Base-by-base conservation (phyloP, 2,113 vertebrate genomes). In the Dermatemys mawii region DNA sequence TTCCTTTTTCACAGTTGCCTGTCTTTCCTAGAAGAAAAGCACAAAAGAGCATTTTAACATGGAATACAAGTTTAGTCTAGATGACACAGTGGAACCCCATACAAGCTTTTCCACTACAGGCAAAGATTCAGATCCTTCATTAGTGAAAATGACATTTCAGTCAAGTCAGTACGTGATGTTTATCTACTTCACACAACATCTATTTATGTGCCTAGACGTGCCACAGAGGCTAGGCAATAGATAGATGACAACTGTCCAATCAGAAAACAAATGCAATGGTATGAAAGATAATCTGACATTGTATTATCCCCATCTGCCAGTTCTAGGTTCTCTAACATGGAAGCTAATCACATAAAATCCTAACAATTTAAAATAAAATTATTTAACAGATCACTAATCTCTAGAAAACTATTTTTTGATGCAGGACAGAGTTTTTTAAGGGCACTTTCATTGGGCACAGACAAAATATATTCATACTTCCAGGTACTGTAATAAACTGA, bases 1-100 rank as follows among this genome's bases (percentile, higher is more conserved):
- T 92, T 99, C 99, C 81, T 99, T 99, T 97, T 99, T 99, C 96
- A 99, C 91, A 2, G 99, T 99, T 29, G 99, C 96, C 97, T 99
- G 99, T 86, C 98, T 98, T 94, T 99, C 99, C 99, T 99, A 97
- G 38, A 81, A 93, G 87, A 88, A 83, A 97, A 90, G 24, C 85
- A 9, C 84, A 90, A 78, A 67, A 44, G 21, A 95, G 85, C 13
- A 93, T 60, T 91, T 96, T 83, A 94, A 63, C 7, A 78, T 2
- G 27, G 80, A 83, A 78, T 54, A 82, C 16, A 55, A 41, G 6
- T 38, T 2, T 91, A 84, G 4, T 79, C 6, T 55, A 84, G 85
- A 27, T 49, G 32, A 86, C 49, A 81, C 3, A 57, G 24, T 49
- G 55, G 21, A 21, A 81, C 32, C 46, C 46, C 73, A 80, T 44